Conservation (phyloP, 2,888 invertebrate genomes). For the Spodoptera littoralis region DNA sequence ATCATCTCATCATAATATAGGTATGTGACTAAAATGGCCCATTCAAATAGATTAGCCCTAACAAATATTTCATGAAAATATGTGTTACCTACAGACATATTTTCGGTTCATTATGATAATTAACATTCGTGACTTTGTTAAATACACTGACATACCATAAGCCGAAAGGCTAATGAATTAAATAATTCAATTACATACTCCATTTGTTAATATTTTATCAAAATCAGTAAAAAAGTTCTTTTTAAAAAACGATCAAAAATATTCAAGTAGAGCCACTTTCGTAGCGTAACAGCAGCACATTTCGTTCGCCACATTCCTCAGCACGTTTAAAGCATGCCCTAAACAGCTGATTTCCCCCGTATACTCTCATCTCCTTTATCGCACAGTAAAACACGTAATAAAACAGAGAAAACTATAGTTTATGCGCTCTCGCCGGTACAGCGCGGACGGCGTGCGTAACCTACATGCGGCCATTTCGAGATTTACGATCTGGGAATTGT, state of each 20-base stretch:
- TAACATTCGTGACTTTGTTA: conserved; percentile 2
- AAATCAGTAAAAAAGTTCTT: background rate
- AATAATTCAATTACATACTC: background rate
- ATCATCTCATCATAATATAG: background rate
- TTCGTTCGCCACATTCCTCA: conserved; percentile 88
- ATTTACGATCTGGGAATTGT: conserved; percentile 90
- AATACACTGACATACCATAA: conserved; percentile 4
- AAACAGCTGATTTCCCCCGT: conserved; percentile 88
- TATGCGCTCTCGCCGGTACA: conserved; percentile 85
- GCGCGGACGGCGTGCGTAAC: conserved; percentile 89
- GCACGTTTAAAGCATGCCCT: conserved; percentile 88
- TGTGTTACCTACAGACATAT: conserved; percentile 7
- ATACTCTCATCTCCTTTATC: conserved; percentile 88
- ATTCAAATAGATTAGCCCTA: no score
- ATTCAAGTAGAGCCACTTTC: conserved; percentile 77
- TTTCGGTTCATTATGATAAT: conserved; percentile 4
- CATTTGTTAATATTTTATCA: conserved; percentile 6
- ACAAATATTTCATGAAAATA: conserved; percentile 1
- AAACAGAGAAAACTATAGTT: conserved; percentile 89
- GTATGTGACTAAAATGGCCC: background rate
- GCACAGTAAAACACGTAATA: conserved; percentile 85
- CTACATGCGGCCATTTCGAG: conserved; percentile 90
- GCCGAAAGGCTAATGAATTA: conserved; percentile 12
- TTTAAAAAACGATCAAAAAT: conserved; percentile 41
- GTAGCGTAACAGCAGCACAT: conserved; percentile 75